Evolutionary conservation across 2,113 vertebrate species (phyloP).

Genomic region (Lanius ludovicianus): DNA sequence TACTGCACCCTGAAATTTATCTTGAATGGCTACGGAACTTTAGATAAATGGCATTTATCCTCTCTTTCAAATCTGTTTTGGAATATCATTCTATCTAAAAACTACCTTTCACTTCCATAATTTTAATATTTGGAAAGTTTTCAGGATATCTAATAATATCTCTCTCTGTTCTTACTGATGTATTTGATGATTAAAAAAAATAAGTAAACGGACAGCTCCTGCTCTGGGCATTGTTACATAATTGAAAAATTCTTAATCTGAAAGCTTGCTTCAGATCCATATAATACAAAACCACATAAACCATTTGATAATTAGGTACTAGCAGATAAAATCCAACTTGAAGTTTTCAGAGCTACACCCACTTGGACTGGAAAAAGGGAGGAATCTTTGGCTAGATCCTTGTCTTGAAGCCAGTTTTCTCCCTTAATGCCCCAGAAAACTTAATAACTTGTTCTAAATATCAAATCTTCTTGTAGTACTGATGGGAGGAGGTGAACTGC

Average conservation of each 20-base stretch:
- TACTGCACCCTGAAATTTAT: not conserved
- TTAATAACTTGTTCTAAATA: not conserved
- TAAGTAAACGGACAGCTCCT: not conserved
- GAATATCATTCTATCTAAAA: not conserved
- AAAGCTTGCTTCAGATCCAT: constrained; percentile 16
- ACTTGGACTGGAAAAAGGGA: not conserved
- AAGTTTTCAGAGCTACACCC: constrained; percentile 1
- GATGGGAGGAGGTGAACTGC: not conserved
- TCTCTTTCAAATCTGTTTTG: not conserved
- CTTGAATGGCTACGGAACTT: not conserved
- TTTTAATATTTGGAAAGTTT: constrained; percentile 4
- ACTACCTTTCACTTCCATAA: not conserved
- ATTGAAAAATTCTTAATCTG: constrained; percentile 36
- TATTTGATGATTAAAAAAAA: constrained; percentile 25
- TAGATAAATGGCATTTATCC: not conserved
- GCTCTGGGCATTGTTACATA: constrained; percentile 43
- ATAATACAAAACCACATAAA: constrained; percentile 27
- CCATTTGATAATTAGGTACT: constrained; percentile 35
- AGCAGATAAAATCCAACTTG: constrained; percentile 25
- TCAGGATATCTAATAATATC: not conserved
- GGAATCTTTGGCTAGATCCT: not conserved
- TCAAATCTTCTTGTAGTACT: not conserved
- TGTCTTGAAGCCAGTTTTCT: not conserved
- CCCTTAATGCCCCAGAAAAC: not conserved
- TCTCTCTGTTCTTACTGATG: not conserved